phyloP scores from a whole-genome alignment of 1,140 invertebrate genomes.

The Aradophagus sp. region DNA sequence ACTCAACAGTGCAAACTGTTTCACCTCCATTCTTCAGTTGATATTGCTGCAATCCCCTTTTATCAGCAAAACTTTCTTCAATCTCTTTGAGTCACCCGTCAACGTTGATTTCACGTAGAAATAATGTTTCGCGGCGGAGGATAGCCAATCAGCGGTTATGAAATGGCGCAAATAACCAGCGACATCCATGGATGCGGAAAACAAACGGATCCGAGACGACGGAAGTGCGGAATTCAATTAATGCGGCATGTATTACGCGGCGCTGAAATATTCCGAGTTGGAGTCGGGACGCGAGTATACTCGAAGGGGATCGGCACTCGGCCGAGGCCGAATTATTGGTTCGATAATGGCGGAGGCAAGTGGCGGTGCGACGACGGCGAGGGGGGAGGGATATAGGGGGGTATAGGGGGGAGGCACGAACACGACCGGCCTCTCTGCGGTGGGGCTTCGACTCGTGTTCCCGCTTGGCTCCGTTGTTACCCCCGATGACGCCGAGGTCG shows the following conservation, averaged over 20 bases:
- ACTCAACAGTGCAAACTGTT: too few species aligned
- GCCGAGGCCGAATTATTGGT: constrained; percentile 54
- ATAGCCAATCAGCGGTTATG: too few species aligned
- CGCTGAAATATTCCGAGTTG: constrained; percentile 29
- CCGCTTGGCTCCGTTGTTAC: constrained; percentile 44
- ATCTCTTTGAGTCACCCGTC: too few species aligned
- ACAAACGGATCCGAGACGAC: constrained; percentile 42
- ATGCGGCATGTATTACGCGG: constrained; percentile 44
- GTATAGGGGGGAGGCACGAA: neutral
- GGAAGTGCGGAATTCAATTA: constrained; percentile 52
- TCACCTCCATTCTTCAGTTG: too few species aligned
- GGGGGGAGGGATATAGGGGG: constrained; percentile 15
- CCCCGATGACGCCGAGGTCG: constrained; percentile 19
- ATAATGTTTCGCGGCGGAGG: too few species aligned
- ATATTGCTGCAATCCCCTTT: too few species aligned
- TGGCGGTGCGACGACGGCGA: constrained; percentile 30
- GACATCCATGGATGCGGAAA: constrained; percentile 34
- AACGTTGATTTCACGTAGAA: too few species aligned
- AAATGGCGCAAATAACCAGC: too few species aligned
- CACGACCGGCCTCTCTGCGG: neutral
- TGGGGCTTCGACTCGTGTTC: constrained; percentile 23
- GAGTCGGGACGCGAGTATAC: constrained; percentile 12
- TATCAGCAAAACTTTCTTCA: too few species aligned
- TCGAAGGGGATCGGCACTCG: constrained; percentile 48
- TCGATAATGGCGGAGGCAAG: constrained; percentile 49